These are phyloP conservation scores for Meloidogyne exigua DNA, from an alignment of 1,140 invertebrate species.

Conservation along the genomic window DNA sequence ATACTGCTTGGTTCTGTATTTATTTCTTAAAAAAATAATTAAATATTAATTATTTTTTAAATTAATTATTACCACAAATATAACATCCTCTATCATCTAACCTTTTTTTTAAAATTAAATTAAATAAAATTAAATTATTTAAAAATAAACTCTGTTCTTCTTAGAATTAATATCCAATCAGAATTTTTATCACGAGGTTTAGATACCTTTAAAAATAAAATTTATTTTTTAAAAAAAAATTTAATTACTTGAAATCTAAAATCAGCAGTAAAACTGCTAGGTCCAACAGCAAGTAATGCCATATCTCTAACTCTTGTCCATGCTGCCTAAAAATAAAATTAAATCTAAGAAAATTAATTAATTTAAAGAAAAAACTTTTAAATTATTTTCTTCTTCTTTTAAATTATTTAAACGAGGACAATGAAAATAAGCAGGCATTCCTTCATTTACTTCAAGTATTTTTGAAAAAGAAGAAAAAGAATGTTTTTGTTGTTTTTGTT, in stretches of 20 bases:
- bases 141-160: conserved; percentile 6
- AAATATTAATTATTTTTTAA: background rate
- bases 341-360: background rate
- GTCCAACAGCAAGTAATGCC: conserved; percentile 34
- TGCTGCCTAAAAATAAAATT: conserved; percentile 25
- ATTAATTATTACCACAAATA: conserved; percentile 24
- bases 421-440: conserved; percentile 38
- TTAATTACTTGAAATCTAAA: conserved; percentile 32
- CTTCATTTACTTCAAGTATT: conserved; percentile 29
- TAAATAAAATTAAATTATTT: background rate
- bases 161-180: conserved; percentile 40
- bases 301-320: conserved; percentile 42
- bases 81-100: conserved; percentile 34
- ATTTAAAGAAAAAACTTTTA: background rate
- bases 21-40: conserved; percentile 22
- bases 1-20: conserved; percentile 37
- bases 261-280: conserved; percentile 35
- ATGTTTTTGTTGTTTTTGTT: background rate
- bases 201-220: background rate
- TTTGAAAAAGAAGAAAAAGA: conserved; percentile 3
- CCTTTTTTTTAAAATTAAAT: background rate
- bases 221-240: no score
- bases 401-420: conserved; percentile 30
- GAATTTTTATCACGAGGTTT: conserved; percentile 24
- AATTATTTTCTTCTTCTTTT: conserved; percentile 15